phyloP scores from a whole-genome alignment of 2,113 vertebrate species.

The Irena cyanogastra region DNA sequence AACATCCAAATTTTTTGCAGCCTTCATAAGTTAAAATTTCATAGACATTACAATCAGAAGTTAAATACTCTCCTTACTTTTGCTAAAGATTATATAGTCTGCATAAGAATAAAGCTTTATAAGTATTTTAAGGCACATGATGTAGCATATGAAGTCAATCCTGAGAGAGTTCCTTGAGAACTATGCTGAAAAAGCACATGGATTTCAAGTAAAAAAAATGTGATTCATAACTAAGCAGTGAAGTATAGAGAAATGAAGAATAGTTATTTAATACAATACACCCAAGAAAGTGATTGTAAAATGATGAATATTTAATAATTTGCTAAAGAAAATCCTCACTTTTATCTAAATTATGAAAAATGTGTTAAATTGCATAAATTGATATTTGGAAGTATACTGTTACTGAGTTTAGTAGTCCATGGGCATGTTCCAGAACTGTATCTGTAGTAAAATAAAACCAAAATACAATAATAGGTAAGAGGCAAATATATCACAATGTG shows the following conservation, averaged over 20 bases:
- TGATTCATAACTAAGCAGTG: not conserved
- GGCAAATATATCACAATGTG: not conserved
- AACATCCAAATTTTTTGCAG: not conserved
- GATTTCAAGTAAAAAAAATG: not conserved
- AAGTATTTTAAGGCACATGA: not conserved
- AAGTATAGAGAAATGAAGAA: not conserved
- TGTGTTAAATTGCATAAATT: not conserved
- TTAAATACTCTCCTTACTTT: not conserved
- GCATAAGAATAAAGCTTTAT: conserved; percentile 17
- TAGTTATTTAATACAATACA: not conserved
- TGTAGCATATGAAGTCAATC: not conserved
- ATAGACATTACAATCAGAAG: not conserved
- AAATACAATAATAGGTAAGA: not conserved
- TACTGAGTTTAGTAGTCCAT: not conserved
- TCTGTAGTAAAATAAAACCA: not conserved
- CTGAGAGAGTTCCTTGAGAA: conserved; percentile 21
- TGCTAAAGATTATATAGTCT: conserved; percentile 33
- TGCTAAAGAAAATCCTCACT: not conserved
- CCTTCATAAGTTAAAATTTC: not conserved
- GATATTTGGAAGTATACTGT: not conserved
- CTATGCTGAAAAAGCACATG: not conserved
- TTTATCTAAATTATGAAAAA: not conserved
- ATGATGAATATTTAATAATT: conserved; percentile 1
- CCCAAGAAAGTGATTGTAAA: conserved; percentile 8
- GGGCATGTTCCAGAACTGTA: not conserved